Evolutionary conservation across 2,888 invertebrate species (phyloP), one percentile per base, ranked within the genome.

Genomic region (Orgyia antiqua): DNA sequence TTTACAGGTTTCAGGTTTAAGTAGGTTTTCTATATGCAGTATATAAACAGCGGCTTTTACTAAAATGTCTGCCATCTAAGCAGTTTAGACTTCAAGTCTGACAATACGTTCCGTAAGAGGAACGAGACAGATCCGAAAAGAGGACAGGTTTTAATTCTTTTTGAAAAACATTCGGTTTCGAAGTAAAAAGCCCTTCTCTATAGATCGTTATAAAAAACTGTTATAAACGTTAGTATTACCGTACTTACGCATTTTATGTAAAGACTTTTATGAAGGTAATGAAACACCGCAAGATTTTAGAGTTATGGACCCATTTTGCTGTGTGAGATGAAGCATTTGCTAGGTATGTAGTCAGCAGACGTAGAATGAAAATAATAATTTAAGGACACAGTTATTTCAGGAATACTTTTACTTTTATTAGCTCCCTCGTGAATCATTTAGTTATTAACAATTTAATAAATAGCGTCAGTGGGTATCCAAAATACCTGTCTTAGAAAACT

Each of bases 271-370:
- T 53, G 54, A 45, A 48, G 40, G 68, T 49, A 67, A 65, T 67
- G 60, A 68, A 68, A 69, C 43, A 51, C 60, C 63, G 45, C 59
- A 58, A 59, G 59, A 64, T 67, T 68, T 63, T 48, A 58, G 43
- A 58, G 56, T 63, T 59, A 64, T 52, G 47, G 50, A 39, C 44
- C 51, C 52, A 56, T 59, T 59, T 44, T 51, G 33, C 39, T 43
- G 39, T 37, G 39, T 39, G 32, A 37, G 42, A 44, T 43, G 39
- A 48, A 45, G 40, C 42, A 47, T 42, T 43, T 33, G 18, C 17
- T 15, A 30, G 25, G 38, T 39, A 39, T 41, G 36, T 26, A 40
- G 46, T 50, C 52, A 52, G 52, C 52, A 50, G 21, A 42, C 38
- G 32, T 27, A 24, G 34, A 45, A 43, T 46, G 52, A 33, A 47